These are phyloP conservation scores for Keiferia lycopersicella DNA, from an alignment of 2,888 invertebrate genomes.

Conservation along the genomic window DNA sequence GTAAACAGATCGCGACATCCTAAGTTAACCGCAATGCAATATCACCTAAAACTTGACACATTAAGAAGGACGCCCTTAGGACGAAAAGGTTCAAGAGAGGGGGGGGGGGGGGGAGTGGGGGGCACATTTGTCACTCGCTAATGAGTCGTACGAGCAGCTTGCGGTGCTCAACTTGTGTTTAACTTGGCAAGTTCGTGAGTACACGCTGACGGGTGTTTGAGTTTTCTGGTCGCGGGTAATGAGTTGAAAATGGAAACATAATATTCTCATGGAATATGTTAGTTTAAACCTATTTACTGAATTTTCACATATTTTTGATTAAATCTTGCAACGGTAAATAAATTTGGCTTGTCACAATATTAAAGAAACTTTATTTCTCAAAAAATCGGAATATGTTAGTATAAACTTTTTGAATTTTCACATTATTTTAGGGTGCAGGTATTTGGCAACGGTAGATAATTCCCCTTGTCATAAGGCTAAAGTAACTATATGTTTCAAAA, in stretches of 20 bases:
- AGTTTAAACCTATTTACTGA: no score
- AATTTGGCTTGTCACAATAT: no score
- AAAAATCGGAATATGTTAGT: no score
- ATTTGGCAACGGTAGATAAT: no score
- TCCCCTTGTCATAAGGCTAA: no score
- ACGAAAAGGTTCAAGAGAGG: not conserved
- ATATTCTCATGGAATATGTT: no score
- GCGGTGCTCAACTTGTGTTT: conserved; percentile 6
- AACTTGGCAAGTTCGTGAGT: conserved; percentile 12
- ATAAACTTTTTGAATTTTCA: no score
- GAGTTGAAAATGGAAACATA: not conserved
- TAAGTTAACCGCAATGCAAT: conserved; percentile 6
- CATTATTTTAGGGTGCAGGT: no score
- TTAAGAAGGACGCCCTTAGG: not conserved
- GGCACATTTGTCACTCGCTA: conserved; percentile 20
- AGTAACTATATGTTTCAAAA: no score
- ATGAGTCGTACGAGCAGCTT: conserved; percentile 19
- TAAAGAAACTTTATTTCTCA: no score
- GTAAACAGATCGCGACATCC: conserved; percentile 1
- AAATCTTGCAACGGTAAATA: no score
- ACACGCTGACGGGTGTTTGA: conserved; percentile 1
- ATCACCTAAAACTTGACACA: conserved; percentile 9
- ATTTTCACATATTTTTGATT: no score
- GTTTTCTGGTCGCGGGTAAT: not conserved
- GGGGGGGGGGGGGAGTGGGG: conserved; percentile 7